Percentiles rank a stretch among this genome's conserved stretches.
These are phyloP conservation scores for Ichneumon xanthorius DNA, from an alignment of 2,888 invertebrate species.

Conservation along the genomic window DNA sequence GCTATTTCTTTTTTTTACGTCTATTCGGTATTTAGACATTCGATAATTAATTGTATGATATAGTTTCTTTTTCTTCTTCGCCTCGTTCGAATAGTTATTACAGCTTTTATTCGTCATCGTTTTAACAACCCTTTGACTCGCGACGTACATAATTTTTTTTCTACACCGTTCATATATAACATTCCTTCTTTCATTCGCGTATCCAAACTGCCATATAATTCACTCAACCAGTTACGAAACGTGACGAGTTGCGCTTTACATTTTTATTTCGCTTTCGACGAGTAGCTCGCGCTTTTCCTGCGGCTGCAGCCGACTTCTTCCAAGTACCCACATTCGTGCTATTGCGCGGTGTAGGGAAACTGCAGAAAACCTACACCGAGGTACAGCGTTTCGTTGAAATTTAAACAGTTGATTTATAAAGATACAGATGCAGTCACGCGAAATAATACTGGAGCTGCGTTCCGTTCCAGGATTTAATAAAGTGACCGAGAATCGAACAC, in stretches of 20 bases:
- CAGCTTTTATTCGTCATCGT: constrained; percentile 25
- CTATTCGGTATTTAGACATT: constrained; percentile 63
- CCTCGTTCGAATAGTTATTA: constrained; percentile 8
- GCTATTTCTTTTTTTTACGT: constrained; percentile 12
- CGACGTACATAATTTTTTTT: not conserved
- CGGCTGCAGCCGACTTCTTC: not conserved
- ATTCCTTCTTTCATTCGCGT: not conserved
- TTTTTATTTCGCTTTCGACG: not conserved
- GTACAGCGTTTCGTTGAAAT: too few species aligned
- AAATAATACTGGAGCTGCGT: too few species aligned
- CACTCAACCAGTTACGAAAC: not conserved
- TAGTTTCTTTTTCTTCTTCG: constrained; percentile 49
- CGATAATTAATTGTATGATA: constrained; percentile 68
- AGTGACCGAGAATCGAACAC: not conserved
- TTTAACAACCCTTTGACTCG: not conserved
- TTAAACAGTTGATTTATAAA: too few species aligned
- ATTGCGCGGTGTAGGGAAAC: not conserved
- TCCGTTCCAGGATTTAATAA: too few species aligned
- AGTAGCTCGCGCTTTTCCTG: not conserved
- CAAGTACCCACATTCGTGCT: not conserved
- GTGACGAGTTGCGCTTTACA: not conserved
- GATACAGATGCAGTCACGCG: too few species aligned
- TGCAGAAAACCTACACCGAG: too few species aligned
- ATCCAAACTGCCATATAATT: not conserved
- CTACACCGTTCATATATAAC: not conserved